Evolutionary conservation across 1,140 invertebrate genomes (phyloP), one percentile per base, ranked within the genome.

Genomic region (Homalodisca vitripennis): DNA sequence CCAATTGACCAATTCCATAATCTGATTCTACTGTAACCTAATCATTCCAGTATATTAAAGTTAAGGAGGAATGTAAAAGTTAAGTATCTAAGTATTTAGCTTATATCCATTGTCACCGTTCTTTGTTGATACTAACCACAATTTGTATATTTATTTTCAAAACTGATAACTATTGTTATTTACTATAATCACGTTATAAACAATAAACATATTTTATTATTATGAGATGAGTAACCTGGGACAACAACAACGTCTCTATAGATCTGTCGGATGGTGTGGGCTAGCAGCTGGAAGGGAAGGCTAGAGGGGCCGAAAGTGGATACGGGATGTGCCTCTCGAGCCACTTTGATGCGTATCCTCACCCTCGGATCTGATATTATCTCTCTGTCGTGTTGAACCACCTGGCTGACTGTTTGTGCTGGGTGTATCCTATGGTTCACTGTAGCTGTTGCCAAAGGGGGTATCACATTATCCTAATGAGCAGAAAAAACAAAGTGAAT

Each of bases 341-440:
- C 65, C 1, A 67, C 51, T 24, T 78, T 66, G 0, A 83, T 73
- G 55, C 74, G 73, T 10, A 84, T 76, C 62, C 81, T 48, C 3
- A 85, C 79, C 22, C 72, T 70, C 1, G 79, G 78, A 76, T 87
- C 84, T 72, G 78, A 77, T 22, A 87, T 82, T 1, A 83, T 69
- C 31, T 75, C 69, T 22, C 74, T 74, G 70, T 86, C 84, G 78
- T 80, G 79, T 41, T 81, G 79, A 34, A 86, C 48, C 22, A 85
- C 84, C 70, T 85, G 79, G 70, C 80, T 71, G 6, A 83, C 72
- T 31, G 79, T 79, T 75, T 85, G 80, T 17, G 80, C 75, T 29
- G 84, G 84, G 76, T 86, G 83, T 47, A 86, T 80, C 65, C 85
- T 78, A 70, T 86, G 84, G 75, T 87, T 86, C 2, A 86, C 78